Evolutionary conservation across 2,797 vertebrate genomes (phyloP).

Genomic region (Hirundo rustica): DNA sequence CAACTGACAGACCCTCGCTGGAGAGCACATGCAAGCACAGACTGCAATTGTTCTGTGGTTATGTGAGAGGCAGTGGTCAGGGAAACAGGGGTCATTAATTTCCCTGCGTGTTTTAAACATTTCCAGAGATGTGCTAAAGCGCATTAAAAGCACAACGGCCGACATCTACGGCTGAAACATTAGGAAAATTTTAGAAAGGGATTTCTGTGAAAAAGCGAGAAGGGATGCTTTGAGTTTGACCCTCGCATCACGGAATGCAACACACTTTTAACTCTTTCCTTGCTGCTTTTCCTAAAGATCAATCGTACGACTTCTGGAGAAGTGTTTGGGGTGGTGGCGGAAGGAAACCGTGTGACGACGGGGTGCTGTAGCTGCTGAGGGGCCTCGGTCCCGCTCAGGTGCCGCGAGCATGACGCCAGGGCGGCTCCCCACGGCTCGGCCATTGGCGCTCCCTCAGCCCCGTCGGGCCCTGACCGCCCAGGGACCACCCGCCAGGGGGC

Average conservation of each 20-base stretch:
- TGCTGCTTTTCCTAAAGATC: neutral
- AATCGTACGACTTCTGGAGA: neutral
- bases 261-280: neutral
- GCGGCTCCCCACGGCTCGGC: accelerated
- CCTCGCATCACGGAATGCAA: neutral
- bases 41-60: slow-evolving; percentile 12
- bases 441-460: no score
- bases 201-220: neutral
- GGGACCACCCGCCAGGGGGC: neutral
- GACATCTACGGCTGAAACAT: neutral
- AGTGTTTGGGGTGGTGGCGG: accelerated
- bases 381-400: accelerated
- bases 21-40: neutral
- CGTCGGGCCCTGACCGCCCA: accelerated
- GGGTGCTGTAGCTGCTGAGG: accelerated
- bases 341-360: no score
- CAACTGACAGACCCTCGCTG: neutral
- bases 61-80: slow-evolving; percentile 22
- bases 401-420: accelerated
- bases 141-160: neutral
- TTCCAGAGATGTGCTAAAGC: slow-evolving; percentile 13
- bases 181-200: neutral
- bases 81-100: slow-evolving; percentile 20
- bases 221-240: neutral
- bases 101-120: neutral